Percentiles rank a stretch among this genome's conserved stretches.
Evolutionary conservation across 2,113 vertebrate species (phyloP).

Genomic region (Camelus dromedarius): DNA sequence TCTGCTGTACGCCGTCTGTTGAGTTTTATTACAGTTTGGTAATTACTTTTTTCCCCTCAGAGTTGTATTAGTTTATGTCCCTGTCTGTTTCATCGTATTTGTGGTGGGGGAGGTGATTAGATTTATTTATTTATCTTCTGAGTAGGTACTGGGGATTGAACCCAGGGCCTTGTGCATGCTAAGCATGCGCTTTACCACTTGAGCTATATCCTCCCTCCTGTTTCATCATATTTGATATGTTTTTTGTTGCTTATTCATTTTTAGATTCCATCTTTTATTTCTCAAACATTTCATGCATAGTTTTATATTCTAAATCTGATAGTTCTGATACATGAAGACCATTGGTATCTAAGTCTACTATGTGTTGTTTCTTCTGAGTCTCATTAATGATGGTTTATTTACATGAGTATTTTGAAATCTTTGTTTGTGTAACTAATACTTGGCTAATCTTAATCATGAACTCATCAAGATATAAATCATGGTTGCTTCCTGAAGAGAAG

Average conservation of each 20-base stretch:
- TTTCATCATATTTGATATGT: not conserved
- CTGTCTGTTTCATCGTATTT: not conserved
- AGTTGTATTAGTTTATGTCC: not conserved
- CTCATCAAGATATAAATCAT: not conserved
- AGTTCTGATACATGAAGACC: not conserved
- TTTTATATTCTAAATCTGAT: not conserved
- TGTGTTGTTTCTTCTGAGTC: slow-evolving; percentile 19
- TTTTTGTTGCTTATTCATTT: not conserved
- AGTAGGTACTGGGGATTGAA: no score
- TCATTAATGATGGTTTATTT: slow-evolving; percentile 10
- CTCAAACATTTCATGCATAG: not conserved
- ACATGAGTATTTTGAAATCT: not conserved
- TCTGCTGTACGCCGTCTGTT: not conserved
- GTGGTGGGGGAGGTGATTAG: no score
- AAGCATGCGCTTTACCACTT: no score
- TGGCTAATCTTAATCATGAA: not conserved
- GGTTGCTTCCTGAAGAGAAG: not conserved
- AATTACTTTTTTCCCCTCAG: not conserved
- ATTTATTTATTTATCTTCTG: no score
- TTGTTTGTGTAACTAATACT: not conserved
- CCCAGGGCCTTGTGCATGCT: no score
- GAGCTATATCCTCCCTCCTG: not conserved
- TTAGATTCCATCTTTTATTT: not conserved
- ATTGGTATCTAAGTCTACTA: not conserved
- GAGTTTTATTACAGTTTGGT: not conserved